These are phyloP conservation scores for Myanophis thanlyinensis DNA, from an alignment of 2,113 vertebrate species.

Conservation along the genomic window DNA sequence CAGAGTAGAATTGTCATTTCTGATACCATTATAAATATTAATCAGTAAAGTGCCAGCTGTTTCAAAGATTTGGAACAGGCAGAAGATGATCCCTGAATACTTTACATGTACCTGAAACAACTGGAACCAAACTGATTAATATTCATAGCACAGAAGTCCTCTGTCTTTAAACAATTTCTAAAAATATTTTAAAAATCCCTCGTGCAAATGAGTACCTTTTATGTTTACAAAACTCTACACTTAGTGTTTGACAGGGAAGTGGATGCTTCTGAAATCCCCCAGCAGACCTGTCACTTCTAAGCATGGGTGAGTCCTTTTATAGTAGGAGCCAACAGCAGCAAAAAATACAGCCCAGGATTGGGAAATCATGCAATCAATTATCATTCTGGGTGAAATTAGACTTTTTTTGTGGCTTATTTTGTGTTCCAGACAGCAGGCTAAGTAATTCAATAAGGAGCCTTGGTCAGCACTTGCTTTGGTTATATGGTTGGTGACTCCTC, in stretches of 20 bases:
- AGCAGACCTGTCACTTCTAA: conserved; percentile 12
- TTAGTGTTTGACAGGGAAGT: conserved; percentile 27
- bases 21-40: conserved; percentile 20
- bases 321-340: conserved; percentile 4
- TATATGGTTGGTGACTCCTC: conserved; percentile 40
- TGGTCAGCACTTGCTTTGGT: conserved; percentile 67
- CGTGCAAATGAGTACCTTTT: conserved; percentile 5
- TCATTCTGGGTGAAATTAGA: not conserved
- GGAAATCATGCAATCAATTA: conserved; percentile 41
- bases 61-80: conserved; percentile 31
- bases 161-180: conserved; percentile 14
- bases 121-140: conserved; percentile 21
- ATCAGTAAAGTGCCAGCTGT: not conserved
- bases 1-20: conserved; percentile 40
- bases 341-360: not conserved
- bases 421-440: conserved; percentile 58
- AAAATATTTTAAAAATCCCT: not conserved
- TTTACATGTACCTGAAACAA: conserved; percentile 33
- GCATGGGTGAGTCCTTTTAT: conserved; percentile 10
- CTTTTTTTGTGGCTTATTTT: conserved; percentile 50
- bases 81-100: conserved; percentile 37
- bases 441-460: conserved; percentile 73
- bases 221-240: not conserved
- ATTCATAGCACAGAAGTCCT: not conserved
- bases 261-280: conserved; percentile 21